Base-by-base conservation (phyloP, 2,797 vertebrate genomes). In the Nannoperca australis region DNA sequence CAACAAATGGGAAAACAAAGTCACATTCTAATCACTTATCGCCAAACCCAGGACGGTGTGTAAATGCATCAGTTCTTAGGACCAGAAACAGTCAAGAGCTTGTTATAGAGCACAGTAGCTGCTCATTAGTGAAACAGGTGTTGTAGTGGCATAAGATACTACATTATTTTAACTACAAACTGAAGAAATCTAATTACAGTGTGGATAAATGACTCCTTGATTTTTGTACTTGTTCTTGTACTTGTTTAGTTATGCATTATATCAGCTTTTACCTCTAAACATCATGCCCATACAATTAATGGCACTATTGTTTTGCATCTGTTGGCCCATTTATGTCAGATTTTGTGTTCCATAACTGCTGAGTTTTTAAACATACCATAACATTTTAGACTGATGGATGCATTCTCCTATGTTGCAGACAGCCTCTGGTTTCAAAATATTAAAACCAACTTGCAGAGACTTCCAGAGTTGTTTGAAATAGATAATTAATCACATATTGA, bases 1-100 rank as follows among this genome's bases (percentile, higher is more conserved):
- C 27, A 64, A 66, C 53, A 5, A 58, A 76, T 54, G 32, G n/a
- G 50, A 72, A 68, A 20, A 45, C 14, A 76, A 77, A 62, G 24
- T 0, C 15, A 58, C 36, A 38, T 45, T 71, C 24, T 47, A 66
- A 68, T 53, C 47, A 47, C 36, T 65, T 40, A 68, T 59, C 54
- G 78, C n/a, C 24, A 69, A 53, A 36, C 49, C 27, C 50, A 74
- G n/a, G n/a, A 49, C 34, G n/a, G 11, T 10, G 22, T 14, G 5
- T 61, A 53, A 12, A 42, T n/a, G 9, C 20, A 36, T 69, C 49
- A 38, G 11, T 62, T 78, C 22, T 40, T 14, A 5, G 45, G 14
- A 70, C 24, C 34, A 58, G 49, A 22, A 53, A 49, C 30, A 53
- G 18, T 32, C 10, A 17, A 36, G 45, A 18, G 24, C 17, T 50